phyloP scores from a whole-genome alignment of 2,113 vertebrate genomes.

The Ranitomeya imitator region DNA sequence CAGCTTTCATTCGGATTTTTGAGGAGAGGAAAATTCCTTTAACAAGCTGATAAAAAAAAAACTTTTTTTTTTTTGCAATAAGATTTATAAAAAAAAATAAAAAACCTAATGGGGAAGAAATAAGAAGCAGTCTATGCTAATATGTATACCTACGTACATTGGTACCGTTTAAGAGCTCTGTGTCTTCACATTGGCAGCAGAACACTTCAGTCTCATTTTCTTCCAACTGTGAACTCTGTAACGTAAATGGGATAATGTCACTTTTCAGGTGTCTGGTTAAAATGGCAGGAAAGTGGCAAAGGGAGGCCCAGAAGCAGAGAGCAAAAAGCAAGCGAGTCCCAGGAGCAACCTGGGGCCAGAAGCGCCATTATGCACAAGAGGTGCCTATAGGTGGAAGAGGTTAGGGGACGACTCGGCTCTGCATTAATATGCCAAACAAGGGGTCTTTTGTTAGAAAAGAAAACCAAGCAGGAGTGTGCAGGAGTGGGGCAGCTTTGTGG shows the following conservation, averaged over 20 bases:
- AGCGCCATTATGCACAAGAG: background rate
- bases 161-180: slow-evolving; percentile 68
- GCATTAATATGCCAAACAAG: background rate
- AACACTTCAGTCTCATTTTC: slow-evolving; percentile 66
- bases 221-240: slow-evolving; percentile 68
- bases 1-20: too few relatives aligned
- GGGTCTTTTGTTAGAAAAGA: background rate
- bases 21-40: too few relatives aligned
- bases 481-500: background rate
- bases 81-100: too few relatives aligned
- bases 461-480: background rate
- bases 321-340: slow-evolving; percentile 54
- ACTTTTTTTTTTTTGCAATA: too few relatives aligned
- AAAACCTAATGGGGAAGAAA: background rate
- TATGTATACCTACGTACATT: slow-evolving; percentile 66
- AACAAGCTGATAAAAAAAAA: too few relatives aligned
- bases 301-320: slow-evolving; percentile 59
- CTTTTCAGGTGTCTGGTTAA: slow-evolving; percentile 42
- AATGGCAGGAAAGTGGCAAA: slow-evolving; percentile 8
- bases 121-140: background rate
- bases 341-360: background rate
- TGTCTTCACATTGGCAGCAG: slow-evolving; percentile 67
- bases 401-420: background rate
- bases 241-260: slow-evolving; percentile 66
- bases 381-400: background rate